Base-by-base conservation (phyloP, 2,888 invertebrate species). In the Agonopterix heracliana region DNA sequence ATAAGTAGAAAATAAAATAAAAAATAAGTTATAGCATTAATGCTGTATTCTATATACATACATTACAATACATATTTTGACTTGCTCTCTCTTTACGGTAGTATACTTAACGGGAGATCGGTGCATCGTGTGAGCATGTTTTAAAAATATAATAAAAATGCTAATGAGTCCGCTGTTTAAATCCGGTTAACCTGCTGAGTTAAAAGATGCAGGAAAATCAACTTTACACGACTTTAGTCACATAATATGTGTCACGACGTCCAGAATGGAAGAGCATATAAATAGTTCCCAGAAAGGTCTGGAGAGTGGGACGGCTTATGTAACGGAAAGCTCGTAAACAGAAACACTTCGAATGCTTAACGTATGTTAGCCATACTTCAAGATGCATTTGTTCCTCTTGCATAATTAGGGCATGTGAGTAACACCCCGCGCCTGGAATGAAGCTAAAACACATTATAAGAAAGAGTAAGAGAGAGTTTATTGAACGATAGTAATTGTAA, bases 281-380 rank as follows among this genome's bases (percentile, higher is more conserved):
- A 83, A 84, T 81, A 80, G 78, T 74, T 64, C 66, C 68, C 71
- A 72, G 71, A 63, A 59, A 58, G 65, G 64, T 60, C 62, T 68
- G 73, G 70, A 75, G 72, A 68, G 73, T 69, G 75, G 73, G 72
- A 69, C 74, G 70, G 63, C 75, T 84, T 81, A 83, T 80, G 78
- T 78, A 83, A 83, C 72, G 51, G 68, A 61, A 63, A 71, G 64
- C 72, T 77, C 78, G 78, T 86, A 86, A 84, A 83, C 83, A 84
- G 75, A 68, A 68, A 67, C 65, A 62, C 60, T 64, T 63, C 62
- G 68, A 56, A 54, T 64, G 61, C 61, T 59, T 55, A 60, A 61
- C 66, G 65, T 68, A 64, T 69, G 63, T 64, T 62, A 59, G 64
- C 59, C 58, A 63, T 63, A 26, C 66, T 49, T 54, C 58, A 58